phyloP scores from a whole-genome alignment of 1,140 invertebrate genomes.

The Ptiloglossa arizonensis region DNA sequence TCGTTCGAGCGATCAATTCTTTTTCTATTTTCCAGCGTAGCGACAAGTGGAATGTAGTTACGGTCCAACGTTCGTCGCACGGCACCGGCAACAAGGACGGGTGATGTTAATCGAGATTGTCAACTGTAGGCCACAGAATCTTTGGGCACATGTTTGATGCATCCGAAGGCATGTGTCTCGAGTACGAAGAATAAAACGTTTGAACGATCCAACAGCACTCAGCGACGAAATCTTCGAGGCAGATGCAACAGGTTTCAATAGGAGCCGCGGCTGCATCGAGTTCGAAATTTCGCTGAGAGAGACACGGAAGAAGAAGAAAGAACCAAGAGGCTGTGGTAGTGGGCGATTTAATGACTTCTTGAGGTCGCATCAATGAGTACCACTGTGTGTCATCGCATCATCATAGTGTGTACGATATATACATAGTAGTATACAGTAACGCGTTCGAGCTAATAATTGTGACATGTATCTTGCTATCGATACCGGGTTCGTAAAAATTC shows the following conservation, averaged over 20 bases:
- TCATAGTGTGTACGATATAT: slow-evolving; percentile 37
- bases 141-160: too few species aligned
- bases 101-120: background rate
- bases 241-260: slow-evolving; percentile 27
- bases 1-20: background rate
- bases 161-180: background rate
- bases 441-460: slow-evolving; percentile 41
- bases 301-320: slow-evolving; percentile 38
- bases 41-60: background rate
- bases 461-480: slow-evolving; percentile 26
- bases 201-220: background rate
- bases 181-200: background rate
- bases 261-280: background rate
- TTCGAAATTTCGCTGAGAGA: slow-evolving; percentile 23
- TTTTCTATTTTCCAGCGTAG: slow-evolving; percentile 1
- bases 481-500: background rate
- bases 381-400: slow-evolving; percentile 66
- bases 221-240: background rate
- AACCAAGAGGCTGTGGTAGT: slow-evolving; percentile 51
- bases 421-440: slow-evolving; percentile 11
- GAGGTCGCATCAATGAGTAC: slow-evolving; percentile 76
- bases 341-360: slow-evolving; percentile 72
- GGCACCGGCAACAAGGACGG: background rate
- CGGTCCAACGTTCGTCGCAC: background rate
- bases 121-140: background rate